phyloP scores from a whole-genome alignment of 2,888 invertebrate species.

The Melangyna quadrimaculata region DNA sequence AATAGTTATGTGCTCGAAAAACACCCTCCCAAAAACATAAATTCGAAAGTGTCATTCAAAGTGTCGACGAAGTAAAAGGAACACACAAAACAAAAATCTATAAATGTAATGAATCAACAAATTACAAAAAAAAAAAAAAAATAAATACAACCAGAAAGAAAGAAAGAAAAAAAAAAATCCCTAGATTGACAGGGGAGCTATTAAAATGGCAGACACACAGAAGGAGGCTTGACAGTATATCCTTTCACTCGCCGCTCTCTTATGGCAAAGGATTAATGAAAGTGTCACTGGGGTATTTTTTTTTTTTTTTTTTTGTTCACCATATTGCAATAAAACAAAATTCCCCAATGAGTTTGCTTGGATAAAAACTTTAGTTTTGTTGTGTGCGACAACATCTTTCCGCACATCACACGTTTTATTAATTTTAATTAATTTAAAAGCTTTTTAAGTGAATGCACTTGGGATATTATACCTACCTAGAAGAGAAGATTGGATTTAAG shows the following conservation, averaged over 20 bases:
- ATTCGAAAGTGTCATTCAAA: conserved; percentile 31
- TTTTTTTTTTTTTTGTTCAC: too few species aligned
- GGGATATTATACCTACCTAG: background rate
- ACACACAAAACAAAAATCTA: background rate
- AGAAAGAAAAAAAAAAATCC: conserved; percentile 21
- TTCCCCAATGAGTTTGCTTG: conserved; percentile 19
- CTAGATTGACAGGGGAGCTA: conserved; percentile 51
- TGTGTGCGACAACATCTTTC: background rate
- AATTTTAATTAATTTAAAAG: conserved; percentile 51
- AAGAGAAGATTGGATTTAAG: conserved; percentile 3
- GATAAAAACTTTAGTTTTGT: conserved; percentile 40
- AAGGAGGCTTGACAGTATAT: background rate
- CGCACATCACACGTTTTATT: conserved; percentile 22
- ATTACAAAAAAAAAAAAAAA: conserved; percentile 24
- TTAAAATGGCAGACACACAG: conserved; percentile 47
- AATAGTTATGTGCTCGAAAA: background rate
- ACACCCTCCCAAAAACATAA: background rate
- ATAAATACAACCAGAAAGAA: background rate
- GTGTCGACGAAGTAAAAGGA: conserved; percentile 2
- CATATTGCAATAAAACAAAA: conserved; percentile 45
- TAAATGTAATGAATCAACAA: conserved; percentile 54
- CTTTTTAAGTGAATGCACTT: conserved; percentile 28
- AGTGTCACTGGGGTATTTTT: conserved; percentile 53
- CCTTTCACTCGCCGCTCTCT: background rate
- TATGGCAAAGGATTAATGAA: conserved; percentile 46